Base-by-base conservation (phyloP, 2,888 invertebrate genomes). In the Ormyrus rosae region DNA sequence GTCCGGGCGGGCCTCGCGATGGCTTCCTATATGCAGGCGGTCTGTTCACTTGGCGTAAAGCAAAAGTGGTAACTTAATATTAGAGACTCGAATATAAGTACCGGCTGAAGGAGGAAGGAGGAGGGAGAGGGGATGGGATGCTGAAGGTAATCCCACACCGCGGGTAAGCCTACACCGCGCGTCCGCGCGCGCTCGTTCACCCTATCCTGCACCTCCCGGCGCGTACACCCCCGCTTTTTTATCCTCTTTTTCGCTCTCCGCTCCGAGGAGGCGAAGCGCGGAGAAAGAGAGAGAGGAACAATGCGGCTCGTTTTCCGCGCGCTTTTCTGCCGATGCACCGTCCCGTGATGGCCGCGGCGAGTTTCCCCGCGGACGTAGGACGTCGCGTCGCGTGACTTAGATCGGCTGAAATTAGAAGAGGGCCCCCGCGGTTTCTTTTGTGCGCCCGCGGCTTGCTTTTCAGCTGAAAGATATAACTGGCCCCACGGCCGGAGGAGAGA, bases 21-120 rank as follows among this genome's bases (percentile, higher is more conserved):
- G 90, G 90, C 90, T 90, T 90, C 90, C 90, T 90, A 90, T 90
- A 90, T 90, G 90, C 90, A 86, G 90, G 90, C 90, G 87, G 87
- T 88, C 89, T 90, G 90, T 90, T 90, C 90, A 89, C 89, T 90
- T 89, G 90, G 88, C 90, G 90, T 89, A 89, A 90, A 90, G 89
- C 88, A 89, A 89, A 90, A 88, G 61, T 87, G 89, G 90, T 90
- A 90, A 90, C 89, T 89, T 87, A 90, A 90, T 90, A 89, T 90
- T 88, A 88, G 88, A 88, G 56, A 34, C 86, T 87, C 88, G 89
- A 88, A 89, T 89, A 88, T 90, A 90, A 90, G 90, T 90, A 90
- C 90, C 90, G 86, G 85, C 84, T 34, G 69, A 77, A 77, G 80
- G 46, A 11, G 55, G n/a, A 13, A n/a, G 68, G 45, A 60, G 11